phyloP scores from a whole-genome alignment of 2,113 vertebrate genomes.

The Psilopsiagon aymara region DNA sequence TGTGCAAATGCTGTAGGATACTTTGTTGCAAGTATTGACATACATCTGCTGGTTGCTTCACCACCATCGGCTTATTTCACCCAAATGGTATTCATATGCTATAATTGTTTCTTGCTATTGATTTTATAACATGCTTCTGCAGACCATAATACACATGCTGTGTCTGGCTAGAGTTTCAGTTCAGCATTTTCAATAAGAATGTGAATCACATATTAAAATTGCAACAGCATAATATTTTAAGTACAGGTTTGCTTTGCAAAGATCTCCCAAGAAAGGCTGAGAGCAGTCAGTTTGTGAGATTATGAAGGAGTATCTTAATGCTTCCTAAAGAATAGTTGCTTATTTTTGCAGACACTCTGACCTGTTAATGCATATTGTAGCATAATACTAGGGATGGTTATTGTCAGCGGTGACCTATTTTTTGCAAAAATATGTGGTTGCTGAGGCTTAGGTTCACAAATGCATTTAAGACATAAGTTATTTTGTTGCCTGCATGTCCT shows the following conservation, averaged over 20 bases:
- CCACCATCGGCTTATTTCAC: slow-evolving; percentile 70
- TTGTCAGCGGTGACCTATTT: not conserved
- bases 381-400: not conserved
- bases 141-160: slow-evolving; percentile 52
- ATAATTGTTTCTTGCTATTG: slow-evolving; percentile 79
- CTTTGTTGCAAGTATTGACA: slow-evolving; percentile 75
- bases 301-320: not conserved
- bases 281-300: not conserved
- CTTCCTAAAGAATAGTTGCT: not conserved
- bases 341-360: not conserved
- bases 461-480: not conserved
- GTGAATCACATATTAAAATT: not conserved
- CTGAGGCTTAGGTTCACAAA: not conserved
- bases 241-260: not conserved
- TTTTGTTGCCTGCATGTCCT: not conserved
- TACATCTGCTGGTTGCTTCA: slow-evolving; percentile 59
- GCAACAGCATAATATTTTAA: not conserved
- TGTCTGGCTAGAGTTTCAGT: slow-evolving; percentile 17
- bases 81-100: slow-evolving; percentile 81
- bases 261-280: not conserved
- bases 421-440: not conserved
- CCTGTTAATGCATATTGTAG: not conserved
- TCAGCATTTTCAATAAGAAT: not conserved
- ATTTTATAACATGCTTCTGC: slow-evolving; percentile 76
- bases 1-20: slow-evolving; percentile 67